phyloP scores from a whole-genome alignment of 2,113 vertebrate species.

The Mungos mungo region DNA sequence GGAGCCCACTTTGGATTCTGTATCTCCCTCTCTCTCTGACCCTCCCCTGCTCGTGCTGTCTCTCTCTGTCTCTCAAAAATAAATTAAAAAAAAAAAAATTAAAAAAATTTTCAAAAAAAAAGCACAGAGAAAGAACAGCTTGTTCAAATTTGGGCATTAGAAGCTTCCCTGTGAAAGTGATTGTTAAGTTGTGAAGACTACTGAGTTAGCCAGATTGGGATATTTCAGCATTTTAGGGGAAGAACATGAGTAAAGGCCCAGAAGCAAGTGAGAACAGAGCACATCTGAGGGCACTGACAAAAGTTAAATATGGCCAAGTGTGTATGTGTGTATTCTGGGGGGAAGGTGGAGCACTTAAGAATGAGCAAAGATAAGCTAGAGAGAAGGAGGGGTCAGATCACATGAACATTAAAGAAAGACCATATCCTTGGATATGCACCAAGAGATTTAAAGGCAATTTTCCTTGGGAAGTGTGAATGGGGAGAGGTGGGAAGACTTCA shows the following conservation, averaged over 20 bases:
- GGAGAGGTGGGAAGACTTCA: neutral
- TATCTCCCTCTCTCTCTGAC: too few species aligned
- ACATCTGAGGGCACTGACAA: neutral
- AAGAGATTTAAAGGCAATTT: neutral
- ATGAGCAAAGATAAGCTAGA: neutral
- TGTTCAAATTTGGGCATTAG: neutral
- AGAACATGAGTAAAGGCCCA: neutral
- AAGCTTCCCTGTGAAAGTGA: neutral
- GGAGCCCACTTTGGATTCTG: too few species aligned
- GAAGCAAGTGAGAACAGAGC: neutral
- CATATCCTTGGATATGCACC: neutral
- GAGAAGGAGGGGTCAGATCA: neutral
- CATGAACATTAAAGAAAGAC: neutral
- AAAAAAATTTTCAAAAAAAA: too few species aligned
- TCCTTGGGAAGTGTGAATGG: neutral
- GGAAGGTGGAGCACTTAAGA: neutral
- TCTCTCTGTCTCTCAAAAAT: too few species aligned
- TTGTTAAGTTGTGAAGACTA: neutral
- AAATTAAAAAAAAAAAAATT: too few species aligned
- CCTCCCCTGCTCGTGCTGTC: too few species aligned
- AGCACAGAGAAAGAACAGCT: neutral
- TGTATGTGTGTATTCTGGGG: neutral
- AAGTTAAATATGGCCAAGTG: neutral
- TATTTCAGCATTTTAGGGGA: neutral
- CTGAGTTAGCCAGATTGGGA: neutral